Evolutionary conservation across 2,797 vertebrate species (phyloP), one percentile per base, ranked within the genome.

Genomic region (Sebastes miniatus): DNA sequence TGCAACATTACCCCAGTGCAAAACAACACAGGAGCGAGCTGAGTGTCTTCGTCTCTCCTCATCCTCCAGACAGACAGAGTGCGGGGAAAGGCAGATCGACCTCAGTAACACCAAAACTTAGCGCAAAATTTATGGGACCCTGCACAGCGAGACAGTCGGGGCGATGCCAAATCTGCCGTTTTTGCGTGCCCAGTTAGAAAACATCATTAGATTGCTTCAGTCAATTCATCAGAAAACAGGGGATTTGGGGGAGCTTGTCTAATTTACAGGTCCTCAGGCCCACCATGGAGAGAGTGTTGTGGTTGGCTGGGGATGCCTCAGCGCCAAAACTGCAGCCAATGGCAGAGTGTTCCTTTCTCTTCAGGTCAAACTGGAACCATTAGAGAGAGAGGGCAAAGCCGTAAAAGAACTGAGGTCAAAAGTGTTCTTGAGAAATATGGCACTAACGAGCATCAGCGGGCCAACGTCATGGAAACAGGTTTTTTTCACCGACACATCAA

Each of bases 261-360:
- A 94, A 95, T 95, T 95, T 95, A 95, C 93, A 92, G 91, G 91
- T 94, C 88, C 85, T 93, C 62, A 34, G 88, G 80, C 81, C 89
- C 86, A 80, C 88, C 83, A 77, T 82, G 78, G 68, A 90, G 83
- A 81, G 80, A 83, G 83, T 94, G 87, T 94, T 94, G 88, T 91
- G 81, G 87, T 94, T 95, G 94, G 92, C 92, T 81, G 20, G 29
- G 79, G 69, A 86, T 65, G 80, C 80, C 81, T 91, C 83, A 70
- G 69, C 34, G 69, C 83, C 88, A 89, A 87, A 91, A 82, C 83
- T 80, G 31, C 84, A 89, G 88, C 92, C 86, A 92, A 83, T 88
- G 72, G 75, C 80, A 86, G 84, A 82, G 50, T 80, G 63, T 79
- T 88, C 68, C 77, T 70, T 79, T 83, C 68, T 83, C 59, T 58